A percentile compares a stretch with the other conserved stretches of the same genome.
phyloP scores from a whole-genome alignment of 2,888 invertebrate species.

The Magallana nippona region DNA sequence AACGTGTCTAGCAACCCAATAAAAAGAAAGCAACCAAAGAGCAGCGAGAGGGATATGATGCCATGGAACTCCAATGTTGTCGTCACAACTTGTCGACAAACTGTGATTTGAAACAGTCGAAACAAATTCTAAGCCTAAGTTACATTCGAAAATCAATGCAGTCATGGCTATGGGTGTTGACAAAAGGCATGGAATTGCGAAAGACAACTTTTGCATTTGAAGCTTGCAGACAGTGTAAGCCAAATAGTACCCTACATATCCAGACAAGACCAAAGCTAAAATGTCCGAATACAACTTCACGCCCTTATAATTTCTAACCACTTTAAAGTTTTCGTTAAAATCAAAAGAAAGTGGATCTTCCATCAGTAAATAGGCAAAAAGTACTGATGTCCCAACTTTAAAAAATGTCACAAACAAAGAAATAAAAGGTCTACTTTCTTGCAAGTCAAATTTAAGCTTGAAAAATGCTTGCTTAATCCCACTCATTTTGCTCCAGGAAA shows the following conservation, averaged over 20 bases:
- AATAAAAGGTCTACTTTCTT: constrained; percentile 58
- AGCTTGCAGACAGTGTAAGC: constrained; percentile 82
- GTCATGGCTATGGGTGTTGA: constrained; percentile 75
- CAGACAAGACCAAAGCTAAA: constrained; percentile 53
- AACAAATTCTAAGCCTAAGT: constrained; percentile 10
- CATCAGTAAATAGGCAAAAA: constrained; percentile 30
- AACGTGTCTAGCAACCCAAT: constrained; percentile 75
- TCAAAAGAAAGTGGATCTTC: constrained; percentile 13
- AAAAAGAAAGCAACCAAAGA: constrained; percentile 70
- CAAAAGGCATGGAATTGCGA: constrained; percentile 79
- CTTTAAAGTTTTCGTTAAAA: background rate
- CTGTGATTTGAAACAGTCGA: constrained; percentile 37
- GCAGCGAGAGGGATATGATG: constrained; percentile 51
- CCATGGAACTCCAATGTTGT: constrained; percentile 29
- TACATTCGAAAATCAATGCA: constrained; percentile 52
- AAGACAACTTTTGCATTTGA: constrained; percentile 80
- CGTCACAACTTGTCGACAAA: constrained; percentile 53
- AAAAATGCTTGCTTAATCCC: constrained; percentile 52
- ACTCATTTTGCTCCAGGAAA: constrained; percentile 51
- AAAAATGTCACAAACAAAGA: constrained; percentile 52
- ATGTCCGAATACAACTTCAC: constrained; percentile 51
- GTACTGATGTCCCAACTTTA: constrained; percentile 51
- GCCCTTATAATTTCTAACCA: background rate
- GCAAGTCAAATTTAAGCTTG: constrained; percentile 59
- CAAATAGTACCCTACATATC: constrained; percentile 77